These are phyloP conservation scores for Agrypnia vestita DNA, from an alignment of 1,140 invertebrate genomes.

Conservation along the genomic window DNA sequence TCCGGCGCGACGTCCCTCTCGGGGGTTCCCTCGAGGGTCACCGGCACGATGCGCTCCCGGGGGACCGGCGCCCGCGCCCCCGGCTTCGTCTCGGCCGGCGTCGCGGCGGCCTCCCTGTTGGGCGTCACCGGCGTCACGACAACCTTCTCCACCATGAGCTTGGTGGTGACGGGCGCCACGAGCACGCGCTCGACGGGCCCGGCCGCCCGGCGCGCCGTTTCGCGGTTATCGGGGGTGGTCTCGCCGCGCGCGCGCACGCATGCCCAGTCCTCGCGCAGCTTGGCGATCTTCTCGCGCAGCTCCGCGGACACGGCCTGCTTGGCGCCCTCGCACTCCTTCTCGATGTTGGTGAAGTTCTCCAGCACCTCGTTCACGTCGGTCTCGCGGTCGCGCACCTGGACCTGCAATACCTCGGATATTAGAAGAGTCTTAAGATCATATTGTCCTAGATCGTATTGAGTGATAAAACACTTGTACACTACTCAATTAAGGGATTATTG, in stretches of 20 bases:
- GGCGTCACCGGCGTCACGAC: slow-evolving; percentile 1
- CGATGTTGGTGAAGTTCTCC: slow-evolving; percentile 81
- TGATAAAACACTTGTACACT: too few relatives aligned
- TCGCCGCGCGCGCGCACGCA: slow-evolving; percentile 57
- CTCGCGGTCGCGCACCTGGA: slow-evolving; percentile 74
- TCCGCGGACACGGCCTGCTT: slow-evolving; percentile 75
- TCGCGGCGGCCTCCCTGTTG: slow-evolving; percentile 10
- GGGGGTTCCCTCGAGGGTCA: slow-evolving; percentile 27
- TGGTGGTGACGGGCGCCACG: slow-evolving; percentile 20
- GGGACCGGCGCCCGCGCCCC: not conserved
- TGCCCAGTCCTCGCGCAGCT: slow-evolving; percentile 76
- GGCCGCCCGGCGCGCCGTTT: slow-evolving; percentile 23
- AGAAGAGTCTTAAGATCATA: too few relatives aligned
- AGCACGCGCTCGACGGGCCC: slow-evolving; percentile 13
- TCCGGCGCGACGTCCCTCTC: slow-evolving; percentile 1
- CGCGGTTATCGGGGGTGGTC: slow-evolving; percentile 39
- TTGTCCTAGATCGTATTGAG: too few relatives aligned
- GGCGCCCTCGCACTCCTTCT: slow-evolving; percentile 73
- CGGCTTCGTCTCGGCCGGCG: slow-evolving; percentile 11
- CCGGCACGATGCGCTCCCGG: slow-evolving; percentile 20
- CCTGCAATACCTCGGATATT: slow-evolving; percentile 65
- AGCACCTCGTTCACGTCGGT: slow-evolving; percentile 79
- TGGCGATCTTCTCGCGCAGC: slow-evolving; percentile 76
- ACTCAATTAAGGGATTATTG: too few relatives aligned
- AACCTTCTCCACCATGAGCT: slow-evolving; percentile 13